Conservation (phyloP, 2,113 vertebrate species). For the Tragelaphus imberbis region DNA sequence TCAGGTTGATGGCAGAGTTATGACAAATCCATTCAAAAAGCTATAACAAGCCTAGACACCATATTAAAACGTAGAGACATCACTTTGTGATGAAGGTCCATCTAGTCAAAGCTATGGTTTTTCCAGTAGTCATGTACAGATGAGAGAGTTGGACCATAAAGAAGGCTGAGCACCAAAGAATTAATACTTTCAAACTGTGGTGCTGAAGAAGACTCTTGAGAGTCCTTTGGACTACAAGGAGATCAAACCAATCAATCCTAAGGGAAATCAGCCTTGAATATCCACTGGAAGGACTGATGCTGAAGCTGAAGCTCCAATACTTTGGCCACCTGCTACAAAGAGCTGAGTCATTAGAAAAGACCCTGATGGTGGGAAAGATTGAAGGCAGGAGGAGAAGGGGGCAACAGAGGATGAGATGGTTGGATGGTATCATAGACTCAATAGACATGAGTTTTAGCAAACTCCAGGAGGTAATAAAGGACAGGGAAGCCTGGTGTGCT, state of each 20-base stretch:
- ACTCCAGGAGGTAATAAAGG: background rate
- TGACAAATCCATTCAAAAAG: constrained; percentile 11
- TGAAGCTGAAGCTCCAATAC: background rate
- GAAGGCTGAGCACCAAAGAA: background rate
- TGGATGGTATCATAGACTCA: background rate
- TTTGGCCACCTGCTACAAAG: background rate
- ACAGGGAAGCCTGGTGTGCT: background rate
- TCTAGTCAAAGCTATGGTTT: background rate
- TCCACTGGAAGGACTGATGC: background rate
- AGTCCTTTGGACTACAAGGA: background rate
- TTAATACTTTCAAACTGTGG: background rate
- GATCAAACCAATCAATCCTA: background rate
- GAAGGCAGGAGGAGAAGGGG: background rate
- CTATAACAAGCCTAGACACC: background rate
- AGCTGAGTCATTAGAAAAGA: background rate
- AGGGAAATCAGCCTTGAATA: background rate
- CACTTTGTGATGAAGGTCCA: background rate
- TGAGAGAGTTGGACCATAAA: background rate
- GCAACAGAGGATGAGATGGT: background rate
- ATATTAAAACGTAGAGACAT: background rate
- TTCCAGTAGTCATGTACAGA: background rate
- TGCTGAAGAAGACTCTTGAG: background rate
- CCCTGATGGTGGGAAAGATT: background rate
- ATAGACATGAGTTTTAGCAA: background rate
- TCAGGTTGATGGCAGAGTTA: background rate